Conservation (phyloP, 2,113 vertebrate genomes). For the Thermophis baileyi region DNA sequence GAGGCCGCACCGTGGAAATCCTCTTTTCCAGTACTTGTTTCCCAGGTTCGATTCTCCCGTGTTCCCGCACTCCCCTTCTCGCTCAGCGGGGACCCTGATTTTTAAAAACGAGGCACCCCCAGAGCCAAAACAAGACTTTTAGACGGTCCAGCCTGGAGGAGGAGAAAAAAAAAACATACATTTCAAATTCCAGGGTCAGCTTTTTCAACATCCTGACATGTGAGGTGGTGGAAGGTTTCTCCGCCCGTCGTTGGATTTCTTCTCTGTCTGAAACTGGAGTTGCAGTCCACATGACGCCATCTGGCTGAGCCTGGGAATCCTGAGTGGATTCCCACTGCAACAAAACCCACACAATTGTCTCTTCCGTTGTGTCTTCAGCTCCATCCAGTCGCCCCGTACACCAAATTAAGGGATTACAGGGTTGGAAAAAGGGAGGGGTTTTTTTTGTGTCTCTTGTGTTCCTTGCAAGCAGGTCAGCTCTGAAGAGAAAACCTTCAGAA, state of each 20-base stretch:
- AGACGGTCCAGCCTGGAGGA: background rate
- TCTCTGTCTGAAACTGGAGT: background rate
- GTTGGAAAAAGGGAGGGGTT: background rate
- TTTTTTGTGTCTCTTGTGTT: background rate
- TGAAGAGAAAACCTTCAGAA: background rate
- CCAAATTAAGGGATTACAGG: background rate
- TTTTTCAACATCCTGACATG: background rate
- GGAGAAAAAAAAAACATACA: background rate
- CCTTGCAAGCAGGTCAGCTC: background rate
- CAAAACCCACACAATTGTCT: background rate
- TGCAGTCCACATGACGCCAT: background rate
- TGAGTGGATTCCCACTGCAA: background rate
- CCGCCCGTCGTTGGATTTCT: no score
- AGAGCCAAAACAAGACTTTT: no score
- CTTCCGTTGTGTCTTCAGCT: background rate
- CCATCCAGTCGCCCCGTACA: background rate
- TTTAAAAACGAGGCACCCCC: background rate
- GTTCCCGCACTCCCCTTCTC: no score
- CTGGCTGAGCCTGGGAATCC: background rate
- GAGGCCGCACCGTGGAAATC: background rate
- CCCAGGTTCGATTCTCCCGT: background rate
- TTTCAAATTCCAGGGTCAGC: background rate
- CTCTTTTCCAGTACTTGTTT: background rate
- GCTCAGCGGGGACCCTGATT: no score
- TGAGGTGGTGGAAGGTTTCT: background rate